Conservation (phyloP, 2,113 vertebrate species). For the Trinectes maculatus region DNA sequence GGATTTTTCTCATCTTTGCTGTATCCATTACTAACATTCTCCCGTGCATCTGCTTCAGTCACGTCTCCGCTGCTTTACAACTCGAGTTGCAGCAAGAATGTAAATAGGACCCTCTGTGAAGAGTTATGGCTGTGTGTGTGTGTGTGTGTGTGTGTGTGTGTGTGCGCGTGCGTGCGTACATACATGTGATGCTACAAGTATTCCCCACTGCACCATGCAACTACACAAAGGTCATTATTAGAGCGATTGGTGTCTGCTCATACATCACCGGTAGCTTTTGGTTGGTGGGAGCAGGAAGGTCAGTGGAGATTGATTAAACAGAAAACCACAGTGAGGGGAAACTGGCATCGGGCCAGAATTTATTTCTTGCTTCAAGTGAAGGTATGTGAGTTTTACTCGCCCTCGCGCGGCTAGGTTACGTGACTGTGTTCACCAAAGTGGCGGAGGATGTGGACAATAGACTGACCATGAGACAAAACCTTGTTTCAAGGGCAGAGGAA, state of each 20-base stretch:
- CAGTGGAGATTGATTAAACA: slow-evolving; percentile 48
- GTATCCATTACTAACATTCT: slow-evolving; percentile 9
- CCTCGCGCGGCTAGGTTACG: background rate
- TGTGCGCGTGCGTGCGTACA: background rate
- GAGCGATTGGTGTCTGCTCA: slow-evolving; percentile 14
- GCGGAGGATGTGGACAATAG: background rate
- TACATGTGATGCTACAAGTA: background rate
- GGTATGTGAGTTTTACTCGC: slow-evolving; percentile 1
- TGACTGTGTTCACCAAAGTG: slow-evolving; percentile 36
- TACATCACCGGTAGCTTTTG: slow-evolving; percentile 22
- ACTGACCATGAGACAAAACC: background rate
- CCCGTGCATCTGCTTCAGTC: slow-evolving; percentile 1
- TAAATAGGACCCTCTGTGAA: slow-evolving; percentile 12
- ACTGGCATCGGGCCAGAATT: slow-evolving; percentile 12
- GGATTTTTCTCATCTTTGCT: slow-evolving; percentile 28
- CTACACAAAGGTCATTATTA: slow-evolving; percentile 41
- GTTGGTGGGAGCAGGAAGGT: background rate
- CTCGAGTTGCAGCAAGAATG: background rate
- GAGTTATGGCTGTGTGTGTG: background rate
- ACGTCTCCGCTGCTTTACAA: background rate
- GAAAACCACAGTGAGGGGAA: slow-evolving; percentile 17
- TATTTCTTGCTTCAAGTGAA: slow-evolving; percentile 23
- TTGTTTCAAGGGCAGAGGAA: slow-evolving; percentile 35
- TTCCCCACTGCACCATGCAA: background rate
- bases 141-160: background rate